Conservation (phyloP, 2,797 vertebrate genomes). For the Brachymystax lenok region DNA sequence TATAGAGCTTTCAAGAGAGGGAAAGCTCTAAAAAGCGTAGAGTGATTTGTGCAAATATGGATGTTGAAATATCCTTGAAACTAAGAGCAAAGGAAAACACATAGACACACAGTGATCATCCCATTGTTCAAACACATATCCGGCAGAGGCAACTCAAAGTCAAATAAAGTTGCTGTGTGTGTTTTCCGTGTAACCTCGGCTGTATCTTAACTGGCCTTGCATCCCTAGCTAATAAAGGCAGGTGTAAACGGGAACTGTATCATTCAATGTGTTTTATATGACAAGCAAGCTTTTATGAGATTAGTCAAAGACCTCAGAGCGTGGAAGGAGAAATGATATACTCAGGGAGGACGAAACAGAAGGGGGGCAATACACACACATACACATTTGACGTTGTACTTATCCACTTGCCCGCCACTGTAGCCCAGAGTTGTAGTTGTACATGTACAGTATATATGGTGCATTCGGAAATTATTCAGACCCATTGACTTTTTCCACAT, state of each 20-base stretch:
- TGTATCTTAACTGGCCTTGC: conserved; percentile 23
- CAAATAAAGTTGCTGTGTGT: conserved; percentile 16
- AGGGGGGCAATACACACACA: background rate
- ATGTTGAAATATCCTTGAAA: conserved; percentile 48
- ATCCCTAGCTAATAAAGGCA: conserved; percentile 39
- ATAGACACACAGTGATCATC: background rate
- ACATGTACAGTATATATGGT: too few species aligned
- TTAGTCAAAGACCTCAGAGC: conserved; percentile 48
- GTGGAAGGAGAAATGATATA: conserved; percentile 49
- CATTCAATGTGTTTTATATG: conserved; percentile 48
- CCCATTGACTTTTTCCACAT: too few species aligned
- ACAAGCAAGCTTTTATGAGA: conserved; percentile 57
- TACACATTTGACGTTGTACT: background rate
- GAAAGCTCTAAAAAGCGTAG: conserved; percentile 12
- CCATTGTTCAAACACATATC: conserved; percentile 11
- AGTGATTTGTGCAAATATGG: conserved; percentile 30
- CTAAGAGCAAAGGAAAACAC: conserved; percentile 20
- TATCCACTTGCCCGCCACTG: too few species aligned
- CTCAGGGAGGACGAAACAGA: background rate
- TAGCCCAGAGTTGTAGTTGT: too few species aligned
- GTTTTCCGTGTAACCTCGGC: conserved; percentile 49
- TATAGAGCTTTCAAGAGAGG: conserved; percentile 3
- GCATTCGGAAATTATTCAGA: too few species aligned
- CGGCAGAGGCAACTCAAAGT: conserved; percentile 25
- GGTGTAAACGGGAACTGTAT: conserved; percentile 23